A percentile compares a stretch with the other conserved stretches of the same genome.
phyloP scores from a whole-genome alignment of 2,113 vertebrate genomes.

The Prunella himalayana region DNA sequence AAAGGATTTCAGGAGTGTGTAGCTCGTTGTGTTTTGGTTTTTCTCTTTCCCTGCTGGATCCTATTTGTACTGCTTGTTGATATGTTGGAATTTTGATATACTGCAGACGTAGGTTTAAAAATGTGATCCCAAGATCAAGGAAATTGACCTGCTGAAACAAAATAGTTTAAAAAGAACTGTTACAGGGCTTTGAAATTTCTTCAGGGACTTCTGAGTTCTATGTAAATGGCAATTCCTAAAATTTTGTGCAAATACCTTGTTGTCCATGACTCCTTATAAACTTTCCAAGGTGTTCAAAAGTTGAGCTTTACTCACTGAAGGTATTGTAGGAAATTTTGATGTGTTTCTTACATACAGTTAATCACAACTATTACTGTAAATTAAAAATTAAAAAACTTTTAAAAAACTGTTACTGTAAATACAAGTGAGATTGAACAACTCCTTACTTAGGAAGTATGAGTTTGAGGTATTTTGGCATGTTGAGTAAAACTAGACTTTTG shows the following conservation, averaged over 20 bases:
- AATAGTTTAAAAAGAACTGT: background rate
- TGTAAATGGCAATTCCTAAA: background rate
- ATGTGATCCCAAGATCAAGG: background rate
- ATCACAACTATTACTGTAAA: background rate
- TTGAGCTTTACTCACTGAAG: background rate
- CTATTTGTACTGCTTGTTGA: background rate
- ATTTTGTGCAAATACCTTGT: background rate
- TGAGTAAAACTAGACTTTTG: background rate
- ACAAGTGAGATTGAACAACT: background rate
- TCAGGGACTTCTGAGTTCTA: background rate
- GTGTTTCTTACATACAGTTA: background rate
- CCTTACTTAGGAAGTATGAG: background rate
- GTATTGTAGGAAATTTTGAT: background rate
- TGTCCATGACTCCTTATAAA: background rate
- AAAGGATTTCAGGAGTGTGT: background rate
- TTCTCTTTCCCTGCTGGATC: background rate
- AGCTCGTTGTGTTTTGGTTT: background rate
- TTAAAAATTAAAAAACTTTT: no score
- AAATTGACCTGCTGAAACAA: background rate
- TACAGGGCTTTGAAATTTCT: background rate
- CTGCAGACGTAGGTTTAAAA: background rate
- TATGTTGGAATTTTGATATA: background rate
- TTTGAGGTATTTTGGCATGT: background rate
- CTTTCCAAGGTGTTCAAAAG: background rate
- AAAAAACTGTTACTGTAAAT: background rate